A percentile compares a stretch with the other conserved stretches of the same genome.
Conservation (phyloP, 1,140 invertebrate genomes). For the Aphis gossypii region DNA sequence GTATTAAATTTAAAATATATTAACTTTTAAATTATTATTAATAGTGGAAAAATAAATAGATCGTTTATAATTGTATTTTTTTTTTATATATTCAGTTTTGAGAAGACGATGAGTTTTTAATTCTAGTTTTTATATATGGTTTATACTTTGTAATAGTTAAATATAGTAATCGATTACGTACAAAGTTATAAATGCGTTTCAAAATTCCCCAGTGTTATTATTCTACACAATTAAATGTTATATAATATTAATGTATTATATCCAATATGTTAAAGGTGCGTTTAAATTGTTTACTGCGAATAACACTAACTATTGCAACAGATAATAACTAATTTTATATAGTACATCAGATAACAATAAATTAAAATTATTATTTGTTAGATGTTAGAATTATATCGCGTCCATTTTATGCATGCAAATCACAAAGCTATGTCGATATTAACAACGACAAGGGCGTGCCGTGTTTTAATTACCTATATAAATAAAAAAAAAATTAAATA, state of each 20-base stretch:
- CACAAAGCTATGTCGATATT: not conserved
- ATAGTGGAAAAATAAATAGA: not conserved
- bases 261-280: too few relatives aligned
- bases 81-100: not conserved
- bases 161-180: not conserved
- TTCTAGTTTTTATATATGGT: too few relatives aligned
- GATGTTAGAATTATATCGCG: not conserved
- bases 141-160: not conserved
- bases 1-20: not conserved
- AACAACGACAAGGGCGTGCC: not conserved
- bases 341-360: too few relatives aligned
- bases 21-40: not conserved
- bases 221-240: too few relatives aligned
- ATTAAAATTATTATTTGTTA: too few relatives aligned
- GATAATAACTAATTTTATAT: too few relatives aligned
- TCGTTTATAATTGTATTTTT: not conserved
- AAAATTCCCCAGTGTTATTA: too few relatives aligned
- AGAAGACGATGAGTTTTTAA: not conserved
- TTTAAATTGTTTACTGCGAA: too few relatives aligned
- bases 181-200: not conserved
- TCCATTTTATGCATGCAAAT: not conserved
- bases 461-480: too few relatives aligned
- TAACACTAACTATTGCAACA: too few relatives aligned
- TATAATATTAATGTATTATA: too few relatives aligned
- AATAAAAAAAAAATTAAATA: too few relatives aligned